Base-by-base conservation (phyloP, 1,140 invertebrate species). In the Bombus pyrosoma region DNA sequence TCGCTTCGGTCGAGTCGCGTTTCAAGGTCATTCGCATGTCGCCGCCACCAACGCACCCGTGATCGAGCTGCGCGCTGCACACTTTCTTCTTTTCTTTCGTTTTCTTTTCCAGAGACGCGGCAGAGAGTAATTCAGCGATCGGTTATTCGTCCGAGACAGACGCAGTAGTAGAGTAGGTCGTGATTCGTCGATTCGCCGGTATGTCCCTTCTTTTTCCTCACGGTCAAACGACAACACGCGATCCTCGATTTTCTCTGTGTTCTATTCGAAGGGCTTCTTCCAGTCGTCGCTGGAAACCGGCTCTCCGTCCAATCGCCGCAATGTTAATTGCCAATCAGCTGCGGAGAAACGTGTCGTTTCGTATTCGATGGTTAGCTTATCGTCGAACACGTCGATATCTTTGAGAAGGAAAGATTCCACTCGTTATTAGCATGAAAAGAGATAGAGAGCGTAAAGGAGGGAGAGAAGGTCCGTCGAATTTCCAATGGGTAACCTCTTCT, bases 21-120 rank as follows among this genome's bases (percentile, higher is more conserved):
- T 34, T 39, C 84, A 86, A 86, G 78, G 34, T 89, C 77, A 66
- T 78, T 82, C 37, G 43, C 86, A 69, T 86, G 53, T 81, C 85
- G 37, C 25, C 37, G 59, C 43, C 57, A 43, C 25, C 37, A 25
- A 73, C 34, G 28, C 22, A 57, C 22, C 28, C 13, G 13, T 6
- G 32, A 53, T 75, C 37, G 43, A 32, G 39, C 34, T 22, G 47
- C 18, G 47, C 18, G 28, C 34, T 25, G 8, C 34, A 10, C 22
- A 1, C 25, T 39, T n/a, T 12, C 25, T 13, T 69, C 37, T 28
- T 13, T 41, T 41, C 25, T n/a, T 71, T 41, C 41, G 5, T 41
- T n/a, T 76, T n/a, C 5, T 39, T 37, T 10, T 39, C 9, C 18
- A 0, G 1, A 28, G 6, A 10, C 25, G 59, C 53, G 47, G 0